These are phyloP conservation scores for Drosophila neocordata DNA, from an alignment of 1,140 invertebrate genomes.

Conservation along the genomic window DNA sequence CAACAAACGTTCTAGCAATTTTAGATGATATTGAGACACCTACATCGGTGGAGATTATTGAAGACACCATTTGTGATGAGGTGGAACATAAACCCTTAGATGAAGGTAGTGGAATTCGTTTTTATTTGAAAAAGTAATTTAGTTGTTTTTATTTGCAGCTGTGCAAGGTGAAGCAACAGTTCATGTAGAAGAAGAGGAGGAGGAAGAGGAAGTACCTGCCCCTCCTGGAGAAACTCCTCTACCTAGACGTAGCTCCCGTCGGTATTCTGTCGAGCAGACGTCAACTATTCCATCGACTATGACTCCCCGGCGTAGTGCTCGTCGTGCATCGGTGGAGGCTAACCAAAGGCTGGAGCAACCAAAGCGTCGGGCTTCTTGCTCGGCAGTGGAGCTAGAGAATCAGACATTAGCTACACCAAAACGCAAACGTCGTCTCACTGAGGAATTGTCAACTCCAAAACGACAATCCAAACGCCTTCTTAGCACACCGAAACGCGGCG, in stretches of 20 bases:
- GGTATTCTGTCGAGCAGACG: constrained; percentile 38
- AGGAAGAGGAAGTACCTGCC: not conserved
- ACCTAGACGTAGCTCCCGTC: constrained; percentile 30
- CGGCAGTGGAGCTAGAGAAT: constrained; percentile 10
- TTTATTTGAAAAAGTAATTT: too few relatives aligned
- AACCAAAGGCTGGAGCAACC: constrained; percentile 11
- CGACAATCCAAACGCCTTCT: constrained; percentile 45
- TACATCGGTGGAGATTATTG: not conserved
- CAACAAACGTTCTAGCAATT: too few relatives aligned
- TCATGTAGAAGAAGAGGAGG: not conserved
- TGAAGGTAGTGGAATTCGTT: not conserved
- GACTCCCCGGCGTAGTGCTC: constrained; percentile 53
- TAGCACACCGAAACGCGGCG: constrained; percentile 33
- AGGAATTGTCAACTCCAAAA: constrained; percentile 47
- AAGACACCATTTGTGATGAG: constrained; percentile 26
- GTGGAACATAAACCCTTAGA: not conserved
- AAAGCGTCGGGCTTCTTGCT: constrained; percentile 51
- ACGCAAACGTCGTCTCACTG: constrained; percentile 50
- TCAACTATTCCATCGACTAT: not conserved
- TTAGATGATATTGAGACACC: not conserved
- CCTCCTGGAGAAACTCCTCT: constrained; percentile 15
- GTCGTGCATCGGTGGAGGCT: constrained; percentile 50
- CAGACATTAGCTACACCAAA: constrained; percentile 34
- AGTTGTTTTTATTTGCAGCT: not conserved
- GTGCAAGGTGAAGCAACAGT: not conserved